phyloP scores from a whole-genome alignment of 1,140 invertebrate species.

The Phocides pigmalion region DNA sequence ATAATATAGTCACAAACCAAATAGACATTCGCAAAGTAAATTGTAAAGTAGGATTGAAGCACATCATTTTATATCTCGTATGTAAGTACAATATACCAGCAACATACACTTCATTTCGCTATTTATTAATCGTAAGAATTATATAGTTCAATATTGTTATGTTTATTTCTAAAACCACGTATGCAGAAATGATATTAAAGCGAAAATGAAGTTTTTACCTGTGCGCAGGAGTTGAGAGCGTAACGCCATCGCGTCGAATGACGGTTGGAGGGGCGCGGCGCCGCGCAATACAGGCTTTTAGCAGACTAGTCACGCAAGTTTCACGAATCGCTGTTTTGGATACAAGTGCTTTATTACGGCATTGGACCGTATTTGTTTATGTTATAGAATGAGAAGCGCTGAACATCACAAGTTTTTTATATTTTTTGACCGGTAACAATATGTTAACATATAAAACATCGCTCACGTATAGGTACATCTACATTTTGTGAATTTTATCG shows the following conservation, averaged over 20 bases:
- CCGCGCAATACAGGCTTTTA: constrained; percentile 42
- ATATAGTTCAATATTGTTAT: neutral
- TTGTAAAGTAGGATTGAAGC: neutral
- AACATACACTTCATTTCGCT: neutral
- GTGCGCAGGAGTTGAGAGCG: constrained; percentile 72
- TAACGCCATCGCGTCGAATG: constrained; percentile 71
- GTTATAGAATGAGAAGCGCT: neutral
- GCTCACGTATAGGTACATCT: too few species aligned
- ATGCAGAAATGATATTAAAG: neutral
- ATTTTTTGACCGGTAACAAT: too few species aligned
- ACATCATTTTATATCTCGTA: too few species aligned
- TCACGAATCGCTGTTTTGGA: constrained; percentile 39
- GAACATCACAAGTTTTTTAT: too few species aligned
- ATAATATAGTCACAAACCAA: neutral
- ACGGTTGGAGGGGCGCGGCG: constrained; percentile 55
- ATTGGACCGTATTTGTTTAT: neutral
- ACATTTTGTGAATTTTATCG: too few species aligned
- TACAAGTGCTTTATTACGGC: neutral
- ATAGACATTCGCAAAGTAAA: neutral
- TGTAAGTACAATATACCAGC: neutral
- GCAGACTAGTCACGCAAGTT: constrained; percentile 67
- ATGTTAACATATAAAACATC: too few species aligned
- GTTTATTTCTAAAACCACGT: neutral
- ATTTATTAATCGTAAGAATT: neutral
- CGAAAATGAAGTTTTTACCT: constrained; percentile 48